These are phyloP conservation scores for Aix galericulata DNA, from an alignment of 2,113 vertebrate species.

Conservation along the genomic window DNA sequence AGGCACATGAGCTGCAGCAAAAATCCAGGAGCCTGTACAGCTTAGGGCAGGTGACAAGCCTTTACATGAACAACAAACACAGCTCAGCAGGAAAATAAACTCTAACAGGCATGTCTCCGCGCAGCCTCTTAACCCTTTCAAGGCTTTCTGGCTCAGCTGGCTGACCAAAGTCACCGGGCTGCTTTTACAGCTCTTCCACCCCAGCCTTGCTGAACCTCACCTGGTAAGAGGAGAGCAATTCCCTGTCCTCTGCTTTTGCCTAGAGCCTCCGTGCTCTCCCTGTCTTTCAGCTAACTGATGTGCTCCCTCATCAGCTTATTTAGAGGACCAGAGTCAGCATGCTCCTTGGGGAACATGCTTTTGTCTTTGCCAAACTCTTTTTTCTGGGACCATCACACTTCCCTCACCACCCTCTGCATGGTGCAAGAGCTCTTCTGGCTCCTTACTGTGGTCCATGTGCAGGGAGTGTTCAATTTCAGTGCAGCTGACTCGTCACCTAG, in stretches of 20 bases:
- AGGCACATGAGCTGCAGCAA: accelerated
- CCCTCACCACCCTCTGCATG: not conserved
- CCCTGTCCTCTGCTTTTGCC: not conserved
- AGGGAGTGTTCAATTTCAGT: not conserved
- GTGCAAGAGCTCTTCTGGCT: not conserved
- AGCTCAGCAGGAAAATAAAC: not conserved
- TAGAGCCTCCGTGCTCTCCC: accelerated
- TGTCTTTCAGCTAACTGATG: not conserved
- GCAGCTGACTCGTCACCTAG: not conserved
- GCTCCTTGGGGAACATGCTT: not conserved
- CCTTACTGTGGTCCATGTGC: not conserved
- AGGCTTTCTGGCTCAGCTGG: not conserved
- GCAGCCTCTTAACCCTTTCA: not conserved
- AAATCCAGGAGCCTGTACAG: not conserved
- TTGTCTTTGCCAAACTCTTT: not conserved
- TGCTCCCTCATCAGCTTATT: not conserved
- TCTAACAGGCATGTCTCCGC: not conserved
- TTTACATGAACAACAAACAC: not conserved
- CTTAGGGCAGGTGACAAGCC: not conserved
- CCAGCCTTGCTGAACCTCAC: not conserved
- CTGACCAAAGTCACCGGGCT: not conserved
- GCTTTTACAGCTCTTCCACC: not conserved
- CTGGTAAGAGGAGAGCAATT: not conserved
- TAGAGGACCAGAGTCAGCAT: not conserved
- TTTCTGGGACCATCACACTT: not conserved